Evolutionary conservation across 2,113 vertebrate genomes (phyloP).

Genomic region (Daboia siamensis): DNA sequence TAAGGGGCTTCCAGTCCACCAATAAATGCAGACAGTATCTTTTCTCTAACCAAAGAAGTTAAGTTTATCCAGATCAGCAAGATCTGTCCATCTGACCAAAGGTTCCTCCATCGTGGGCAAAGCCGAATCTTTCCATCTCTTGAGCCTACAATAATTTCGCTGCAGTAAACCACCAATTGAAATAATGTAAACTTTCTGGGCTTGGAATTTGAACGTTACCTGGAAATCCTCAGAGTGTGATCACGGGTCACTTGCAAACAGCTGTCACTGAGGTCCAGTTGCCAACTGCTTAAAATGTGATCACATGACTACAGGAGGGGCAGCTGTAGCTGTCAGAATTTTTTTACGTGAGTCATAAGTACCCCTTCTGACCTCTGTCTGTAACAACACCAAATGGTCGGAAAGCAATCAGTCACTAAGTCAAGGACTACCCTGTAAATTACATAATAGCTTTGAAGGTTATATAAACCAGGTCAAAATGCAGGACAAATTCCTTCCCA

Average conservation of each 20-base stretch:
- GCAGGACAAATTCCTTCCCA: neutral
- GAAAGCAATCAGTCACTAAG: neutral
- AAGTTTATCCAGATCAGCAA: neutral
- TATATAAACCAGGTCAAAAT: neutral
- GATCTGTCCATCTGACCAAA: neutral
- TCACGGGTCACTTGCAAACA: neutral
- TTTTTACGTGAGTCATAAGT: neutral
- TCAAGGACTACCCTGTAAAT: neutral
- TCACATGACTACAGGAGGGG: neutral
- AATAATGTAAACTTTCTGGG: neutral
- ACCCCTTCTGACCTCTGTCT: neutral
- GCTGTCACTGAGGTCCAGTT: neutral
- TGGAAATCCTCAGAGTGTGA: neutral
- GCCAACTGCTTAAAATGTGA: neutral
- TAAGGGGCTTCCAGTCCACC: neutral
- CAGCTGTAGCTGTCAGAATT: neutral
- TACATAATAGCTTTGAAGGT: neutral
- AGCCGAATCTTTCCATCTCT: neutral
- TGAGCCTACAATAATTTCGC: neutral
- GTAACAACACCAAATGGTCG: neutral
- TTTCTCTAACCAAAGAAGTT: neutral
- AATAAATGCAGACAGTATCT: no score
- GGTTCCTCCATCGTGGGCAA: neutral
- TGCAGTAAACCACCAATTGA: neutral
- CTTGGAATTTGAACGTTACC: neutral